Base-by-base conservation (phyloP, 2,113 vertebrate genomes). In the Hyperopisus bebe region DNA sequence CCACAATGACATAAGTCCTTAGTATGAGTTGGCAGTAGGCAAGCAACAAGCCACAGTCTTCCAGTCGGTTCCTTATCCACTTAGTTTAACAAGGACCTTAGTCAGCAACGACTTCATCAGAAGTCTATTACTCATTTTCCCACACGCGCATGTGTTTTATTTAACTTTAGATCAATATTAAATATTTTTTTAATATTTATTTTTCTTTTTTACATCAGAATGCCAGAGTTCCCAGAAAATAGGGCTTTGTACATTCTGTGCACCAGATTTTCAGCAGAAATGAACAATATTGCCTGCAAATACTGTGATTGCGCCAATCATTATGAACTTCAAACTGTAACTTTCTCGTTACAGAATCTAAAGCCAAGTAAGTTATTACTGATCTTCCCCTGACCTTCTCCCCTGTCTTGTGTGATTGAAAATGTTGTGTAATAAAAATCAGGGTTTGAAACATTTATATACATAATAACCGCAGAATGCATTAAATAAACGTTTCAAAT, bases 1-100 rank as follows among this genome's bases (percentile, higher is more conserved):
- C 48, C 31, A 53, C 1, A 5, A 86, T 86, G 85, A 53, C 85
- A 86, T 86, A 44, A 86, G 19, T 11, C n/a, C 48, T 35, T 51
- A 31, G 39, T 7, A 47, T 51, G 27, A 15, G 19, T 31, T 48
- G 46, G 27, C 44, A 50, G n/a, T 51, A 53, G 42, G 48, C 85
- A 51, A 24, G 48, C 84, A 86, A 31, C 24, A 13, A 51, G n/a
- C 48, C 85, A 51, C 44, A 46, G 82, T 47, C 47, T 51, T 86
- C 47, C 48, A 27, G n/a, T 53, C 9, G 48, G 24, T 46, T 53
- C 82, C 82, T 84, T 21, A 44, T 84, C 21, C 82, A 84, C 3
- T 47, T n/a, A 84, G 82, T 84, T 84, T n/a, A 84, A 47, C 39
- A 84, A 84, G 47, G 46, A 35, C 48, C 85, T 53, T 86, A 50